Evolutionary conservation across 1,140 invertebrate genomes (phyloP).

Genomic region (Zaprionus davidi): DNA sequence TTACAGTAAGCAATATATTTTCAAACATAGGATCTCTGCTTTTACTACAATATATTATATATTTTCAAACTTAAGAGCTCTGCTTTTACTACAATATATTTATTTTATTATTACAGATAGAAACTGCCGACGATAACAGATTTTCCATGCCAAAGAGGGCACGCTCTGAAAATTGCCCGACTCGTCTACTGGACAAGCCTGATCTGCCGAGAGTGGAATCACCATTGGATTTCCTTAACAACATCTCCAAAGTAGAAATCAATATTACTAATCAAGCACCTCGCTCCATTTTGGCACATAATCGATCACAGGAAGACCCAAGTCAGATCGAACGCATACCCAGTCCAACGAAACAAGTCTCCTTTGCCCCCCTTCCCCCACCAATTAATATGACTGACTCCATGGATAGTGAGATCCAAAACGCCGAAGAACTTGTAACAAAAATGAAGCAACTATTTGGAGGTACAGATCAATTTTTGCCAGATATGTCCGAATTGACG

Average conservation of each 20-base stretch:
- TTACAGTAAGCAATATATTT: background rate
- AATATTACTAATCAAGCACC: background rate
- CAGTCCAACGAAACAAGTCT: conserved; percentile 24
- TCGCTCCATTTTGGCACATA: conserved; percentile 11
- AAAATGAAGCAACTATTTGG: background rate
- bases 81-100: background rate
- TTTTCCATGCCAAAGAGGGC: background rate
- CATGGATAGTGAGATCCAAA: background rate
- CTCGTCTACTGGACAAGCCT: background rate
- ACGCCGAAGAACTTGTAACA: background rate
- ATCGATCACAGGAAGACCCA: background rate
- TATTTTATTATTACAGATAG: background rate
- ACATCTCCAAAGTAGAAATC: background rate
- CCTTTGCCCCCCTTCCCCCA: conserved; percentile 16
- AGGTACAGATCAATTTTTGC: background rate
- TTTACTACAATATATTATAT: background rate
- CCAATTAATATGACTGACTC: background rate
- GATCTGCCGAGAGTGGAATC: background rate
- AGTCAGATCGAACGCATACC: background rate
- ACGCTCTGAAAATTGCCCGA: background rate
- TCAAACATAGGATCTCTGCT: background rate
- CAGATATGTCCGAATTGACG: background rate
- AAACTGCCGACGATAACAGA: background rate
- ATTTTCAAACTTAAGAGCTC: background rate
- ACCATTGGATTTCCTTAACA: conserved; percentile 14